phyloP scores from a whole-genome alignment of 35 echinoderm and acorn worm species.

The Lytechinus variegatus region DNA sequence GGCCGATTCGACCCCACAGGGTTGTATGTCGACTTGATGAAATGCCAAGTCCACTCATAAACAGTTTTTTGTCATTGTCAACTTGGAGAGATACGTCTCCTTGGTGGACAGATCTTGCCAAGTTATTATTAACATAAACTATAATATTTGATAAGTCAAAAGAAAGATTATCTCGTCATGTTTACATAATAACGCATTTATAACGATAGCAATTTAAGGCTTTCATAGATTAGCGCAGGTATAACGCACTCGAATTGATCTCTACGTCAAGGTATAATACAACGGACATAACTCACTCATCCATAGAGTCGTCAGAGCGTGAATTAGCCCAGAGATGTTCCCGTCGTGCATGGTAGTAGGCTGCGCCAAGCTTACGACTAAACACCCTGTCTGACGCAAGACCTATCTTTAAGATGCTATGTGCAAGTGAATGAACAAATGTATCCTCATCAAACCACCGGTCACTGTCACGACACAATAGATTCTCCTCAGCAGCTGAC shows the following conservation, averaged over 20 bases:
- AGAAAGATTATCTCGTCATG: no score
- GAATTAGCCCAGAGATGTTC: conserved; percentile 77
- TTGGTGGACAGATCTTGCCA: no score
- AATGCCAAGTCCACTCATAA: no score
- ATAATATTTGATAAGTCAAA: no score
- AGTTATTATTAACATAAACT: no score
- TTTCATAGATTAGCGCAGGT: neutral
- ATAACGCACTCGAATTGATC: neutral
- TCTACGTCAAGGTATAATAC: neutral
- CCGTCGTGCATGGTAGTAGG: conserved; percentile 77
- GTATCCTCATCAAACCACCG: conserved; percentile 69
- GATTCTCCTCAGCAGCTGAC: conserved; percentile 86
- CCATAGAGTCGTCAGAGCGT: conserved; percentile 75
- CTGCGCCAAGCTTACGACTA: conserved; percentile 51
- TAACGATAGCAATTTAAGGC: no score
- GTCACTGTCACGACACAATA: conserved; percentile 77
- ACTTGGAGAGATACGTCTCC: no score
- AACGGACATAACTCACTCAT: conserved; percentile 51
- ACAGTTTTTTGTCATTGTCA: no score
- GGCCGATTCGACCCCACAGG: no score
- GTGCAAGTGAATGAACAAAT: conserved; percentile 83
- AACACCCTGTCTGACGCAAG: conserved; percentile 55
- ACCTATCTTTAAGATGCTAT: conserved; percentile 79
- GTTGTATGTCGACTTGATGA: no score
- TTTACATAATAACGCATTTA: no score